These are phyloP conservation scores for Cerceris ruficornis DNA, from an alignment of 2,888 invertebrate species.

Conservation along the genomic window DNA sequence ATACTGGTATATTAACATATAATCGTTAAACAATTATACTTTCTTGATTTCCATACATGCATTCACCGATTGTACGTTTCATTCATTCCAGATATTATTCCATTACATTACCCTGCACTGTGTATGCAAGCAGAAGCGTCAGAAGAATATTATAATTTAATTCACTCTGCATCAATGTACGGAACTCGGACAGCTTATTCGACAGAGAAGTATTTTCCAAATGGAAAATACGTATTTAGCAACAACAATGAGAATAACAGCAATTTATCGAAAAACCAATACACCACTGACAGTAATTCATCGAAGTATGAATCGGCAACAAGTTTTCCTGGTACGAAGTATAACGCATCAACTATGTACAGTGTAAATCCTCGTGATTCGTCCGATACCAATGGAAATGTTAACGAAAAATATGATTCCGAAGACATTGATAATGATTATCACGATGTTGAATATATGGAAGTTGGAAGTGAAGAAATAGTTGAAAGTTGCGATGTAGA, in stretches of 20 bases:
- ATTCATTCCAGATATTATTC: slow-evolving; percentile 71
- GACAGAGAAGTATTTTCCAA: slow-evolving; percentile 71
- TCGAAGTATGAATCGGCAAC: slow-evolving; percentile 70
- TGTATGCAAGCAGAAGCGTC: slow-evolving; percentile 67
- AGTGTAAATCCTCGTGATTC: slow-evolving; percentile 64
- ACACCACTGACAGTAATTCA: slow-evolving; percentile 63
- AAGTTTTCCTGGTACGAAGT: slow-evolving; percentile 65
- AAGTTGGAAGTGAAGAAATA: slow-evolving; percentile 79
- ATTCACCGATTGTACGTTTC: not conserved
- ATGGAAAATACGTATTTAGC: slow-evolving; percentile 69
- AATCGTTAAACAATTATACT: not conserved
- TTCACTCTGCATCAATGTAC: slow-evolving; percentile 74
- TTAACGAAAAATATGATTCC: slow-evolving; percentile 72
- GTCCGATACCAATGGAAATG: slow-evolving; percentile 74
- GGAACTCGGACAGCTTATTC: slow-evolving; percentile 67
- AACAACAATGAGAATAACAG: slow-evolving; percentile 73
- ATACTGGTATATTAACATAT: slow-evolving; percentile 71
- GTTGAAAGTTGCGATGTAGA: slow-evolving; percentile 79
- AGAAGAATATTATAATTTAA: slow-evolving; percentile 76
- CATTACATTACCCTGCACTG: slow-evolving; percentile 78
- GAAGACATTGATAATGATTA: slow-evolving; percentile 74
- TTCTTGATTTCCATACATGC: not conserved
- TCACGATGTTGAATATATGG: slow-evolving; percentile 78
- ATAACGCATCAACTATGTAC: slow-evolving; percentile 65
- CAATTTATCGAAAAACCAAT: slow-evolving; percentile 67